Conservation (phyloP, 1,140 invertebrate species). For the Drosophila ananassae region DNA sequence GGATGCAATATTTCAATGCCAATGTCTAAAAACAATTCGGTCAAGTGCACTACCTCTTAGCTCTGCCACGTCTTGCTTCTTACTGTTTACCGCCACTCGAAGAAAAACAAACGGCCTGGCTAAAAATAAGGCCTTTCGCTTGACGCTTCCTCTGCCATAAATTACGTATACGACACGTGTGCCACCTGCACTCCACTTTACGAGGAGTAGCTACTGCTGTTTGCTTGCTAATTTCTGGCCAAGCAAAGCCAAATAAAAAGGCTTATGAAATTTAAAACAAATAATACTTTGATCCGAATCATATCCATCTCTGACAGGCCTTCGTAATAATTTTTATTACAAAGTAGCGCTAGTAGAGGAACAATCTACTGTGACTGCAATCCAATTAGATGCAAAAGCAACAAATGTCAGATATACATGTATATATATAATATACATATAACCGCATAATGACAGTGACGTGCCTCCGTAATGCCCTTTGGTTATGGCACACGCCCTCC, state of each 20-base stretch:
- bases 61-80: conserved; percentile 11
- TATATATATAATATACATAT: conserved; percentile 2
- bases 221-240: neutral
- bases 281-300: conserved; percentile 5
- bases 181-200: neutral
- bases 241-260: too few relatives aligned
- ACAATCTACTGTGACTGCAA: conserved; percentile 15
- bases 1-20: conserved; percentile 36
- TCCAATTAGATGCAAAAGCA: conserved; percentile 57
- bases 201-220: neutral
- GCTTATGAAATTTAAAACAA: conserved; percentile 3
- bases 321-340: neutral
- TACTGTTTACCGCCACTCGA: conserved; percentile 23
- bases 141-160: conserved; percentile 25
- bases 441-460: conserved; percentile 48
- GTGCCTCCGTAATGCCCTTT: conserved; percentile 30
- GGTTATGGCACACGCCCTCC: conserved; percentile 27
- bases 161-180: conserved; percentile 52
- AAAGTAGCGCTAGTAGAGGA: neutral
- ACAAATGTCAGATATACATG: conserved; percentile 32
- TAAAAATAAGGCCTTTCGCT: conserved; percentile 48
- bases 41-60: conserved; percentile 10
- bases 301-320: neutral
- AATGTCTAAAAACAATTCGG: conserved; percentile 39
- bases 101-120: conserved; percentile 9